Conservation (phyloP, 92 coral and sea anemone genomes). For the Paramuricea clavata region DNA sequence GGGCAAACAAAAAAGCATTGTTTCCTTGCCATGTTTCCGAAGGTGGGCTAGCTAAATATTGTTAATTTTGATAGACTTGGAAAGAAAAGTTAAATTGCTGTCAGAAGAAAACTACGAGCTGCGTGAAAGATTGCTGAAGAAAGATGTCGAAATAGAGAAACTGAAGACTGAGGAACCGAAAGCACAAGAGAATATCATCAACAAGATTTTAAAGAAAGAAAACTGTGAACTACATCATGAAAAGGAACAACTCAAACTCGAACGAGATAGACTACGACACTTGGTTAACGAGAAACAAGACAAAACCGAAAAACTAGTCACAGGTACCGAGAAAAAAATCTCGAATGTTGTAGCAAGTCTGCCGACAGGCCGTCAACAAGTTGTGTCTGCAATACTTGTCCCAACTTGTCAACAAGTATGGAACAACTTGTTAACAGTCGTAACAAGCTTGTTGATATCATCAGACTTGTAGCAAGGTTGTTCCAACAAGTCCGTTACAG, state of each 20-base stretch:
- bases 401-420: too few relatives aligned
- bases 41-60: background rate
- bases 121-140: conserved; percentile 20
- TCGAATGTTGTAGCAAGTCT: background rate
- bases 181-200: conserved; percentile 1
- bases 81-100: background rate
- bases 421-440: too few relatives aligned
- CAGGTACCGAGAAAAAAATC: background rate
- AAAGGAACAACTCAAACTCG: conserved; percentile 78
- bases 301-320: conserved; percentile 71
- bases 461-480: too few relatives aligned
- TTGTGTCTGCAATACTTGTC: too few relatives aligned
- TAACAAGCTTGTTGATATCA: too few relatives aligned
- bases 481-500: too few relatives aligned
- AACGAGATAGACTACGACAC: conserved; percentile 77
- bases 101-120: conserved; percentile 37
- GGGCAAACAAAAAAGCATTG: too few relatives aligned
- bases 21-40: too few relatives aligned
- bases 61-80: conserved; percentile 3
- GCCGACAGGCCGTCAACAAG: too few relatives aligned
- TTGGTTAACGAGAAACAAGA: conserved; percentile 81
- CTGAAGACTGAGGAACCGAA: background rate
- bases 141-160: conserved; percentile 24
- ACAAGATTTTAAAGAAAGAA: conserved; percentile 82
- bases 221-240: conserved; percentile 78